Conservation (phyloP, 2,888 invertebrate genomes). For the Cosmia pyralina region DNA sequence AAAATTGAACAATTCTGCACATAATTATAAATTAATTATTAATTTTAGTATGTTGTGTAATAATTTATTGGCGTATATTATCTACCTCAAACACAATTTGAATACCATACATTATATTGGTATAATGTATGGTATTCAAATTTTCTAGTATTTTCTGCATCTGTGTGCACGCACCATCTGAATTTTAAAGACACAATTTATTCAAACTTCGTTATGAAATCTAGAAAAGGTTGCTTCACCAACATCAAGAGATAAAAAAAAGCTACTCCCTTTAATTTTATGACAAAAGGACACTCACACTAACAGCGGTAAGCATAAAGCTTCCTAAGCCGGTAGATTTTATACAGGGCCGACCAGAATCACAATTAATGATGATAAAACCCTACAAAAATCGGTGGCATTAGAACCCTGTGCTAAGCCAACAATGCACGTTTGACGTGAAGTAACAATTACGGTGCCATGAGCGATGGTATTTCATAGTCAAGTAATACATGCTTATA, state of each 20-base stretch:
- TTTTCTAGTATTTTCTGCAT: background rate
- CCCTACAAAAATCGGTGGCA: conserved; percentile 16
- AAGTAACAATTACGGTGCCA: background rate
- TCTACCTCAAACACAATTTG: too few relatives aligned
- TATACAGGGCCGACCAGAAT: conserved; percentile 17
- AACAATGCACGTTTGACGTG: background rate
- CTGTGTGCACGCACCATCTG: background rate
- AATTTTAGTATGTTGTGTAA: background rate
- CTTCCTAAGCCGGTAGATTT: conserved; percentile 17
- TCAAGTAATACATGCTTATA: background rate
- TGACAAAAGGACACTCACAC: conserved; percentile 9
- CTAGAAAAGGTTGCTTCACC: background rate
- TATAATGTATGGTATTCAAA: background rate
- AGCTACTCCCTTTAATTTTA: background rate
- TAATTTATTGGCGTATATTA: background rate
- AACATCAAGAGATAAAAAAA: background rate
- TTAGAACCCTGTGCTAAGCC: background rate
- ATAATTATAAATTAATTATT: too few relatives aligned
- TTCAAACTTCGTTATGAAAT: background rate
- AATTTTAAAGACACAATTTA: background rate
- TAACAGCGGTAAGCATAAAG: background rate
- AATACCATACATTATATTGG: too few relatives aligned
- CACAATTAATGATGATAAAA: conserved; percentile 6
- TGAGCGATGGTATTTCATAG: background rate
- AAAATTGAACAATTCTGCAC: too few relatives aligned